Conservation (phyloP, 2,888 invertebrate genomes). For the Eledone cirrhosa region DNA sequence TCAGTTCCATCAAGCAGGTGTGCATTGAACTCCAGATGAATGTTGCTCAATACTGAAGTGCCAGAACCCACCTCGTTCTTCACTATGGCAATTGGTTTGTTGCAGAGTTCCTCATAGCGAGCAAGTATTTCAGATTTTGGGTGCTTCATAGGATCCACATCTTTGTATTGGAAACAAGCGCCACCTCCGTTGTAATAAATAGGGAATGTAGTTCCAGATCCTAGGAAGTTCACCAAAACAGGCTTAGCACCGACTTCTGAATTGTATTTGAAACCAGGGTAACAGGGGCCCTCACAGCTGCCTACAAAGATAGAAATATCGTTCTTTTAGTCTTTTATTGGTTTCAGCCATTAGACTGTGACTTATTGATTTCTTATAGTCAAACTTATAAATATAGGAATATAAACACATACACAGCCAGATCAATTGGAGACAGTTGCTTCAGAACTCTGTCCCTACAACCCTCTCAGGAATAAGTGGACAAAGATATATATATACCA, state of each 20-base stretch:
- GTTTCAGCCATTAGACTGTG: no score
- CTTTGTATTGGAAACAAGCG: slow-evolving; percentile 36
- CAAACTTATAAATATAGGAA: no score
- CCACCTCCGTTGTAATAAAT: slow-evolving; percentile 53
- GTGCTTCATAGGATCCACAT: not conserved
- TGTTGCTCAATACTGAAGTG: slow-evolving; percentile 49
- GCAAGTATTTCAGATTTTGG: slow-evolving; percentile 35
- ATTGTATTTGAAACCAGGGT: slow-evolving; percentile 54
- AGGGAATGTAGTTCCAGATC: slow-evolving; percentile 27
- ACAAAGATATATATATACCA: no score
- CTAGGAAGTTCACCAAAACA: not conserved
- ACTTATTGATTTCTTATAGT: no score
- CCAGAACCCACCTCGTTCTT: slow-evolving; percentile 50
- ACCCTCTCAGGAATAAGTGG: no score
- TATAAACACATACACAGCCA: no score
- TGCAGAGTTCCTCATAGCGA: slow-evolving; percentile 38
- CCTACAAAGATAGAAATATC: slow-evolving; percentile 43
- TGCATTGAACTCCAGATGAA: slow-evolving; percentile 54
- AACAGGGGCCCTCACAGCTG: slow-evolving; percentile 52
- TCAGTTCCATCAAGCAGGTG: slow-evolving; percentile 42
- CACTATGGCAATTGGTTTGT: slow-evolving; percentile 49
- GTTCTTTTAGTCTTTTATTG: not conserved
- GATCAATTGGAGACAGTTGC: no score
- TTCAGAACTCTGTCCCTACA: no score
- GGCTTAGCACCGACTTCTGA: slow-evolving; percentile 44